Percentiles rank a stretch among this genome's conserved stretches.
Conservation (phyloP, 2,797 vertebrate species). For the Acipenser oxyrinchus region DNA sequence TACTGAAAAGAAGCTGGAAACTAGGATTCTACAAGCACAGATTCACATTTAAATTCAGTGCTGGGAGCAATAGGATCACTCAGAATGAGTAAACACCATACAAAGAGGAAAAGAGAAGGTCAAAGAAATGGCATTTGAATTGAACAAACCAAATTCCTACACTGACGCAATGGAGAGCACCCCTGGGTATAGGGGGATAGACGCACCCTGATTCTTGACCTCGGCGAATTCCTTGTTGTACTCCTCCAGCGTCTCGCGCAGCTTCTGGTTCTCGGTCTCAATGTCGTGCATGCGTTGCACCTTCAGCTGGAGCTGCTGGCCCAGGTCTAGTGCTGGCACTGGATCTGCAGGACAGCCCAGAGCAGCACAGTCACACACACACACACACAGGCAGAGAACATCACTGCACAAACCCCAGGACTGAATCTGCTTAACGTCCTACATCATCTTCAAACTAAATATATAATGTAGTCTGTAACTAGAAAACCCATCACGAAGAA, state of each 20-base stretch:
- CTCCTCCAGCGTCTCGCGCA: slow-evolving; percentile 94
- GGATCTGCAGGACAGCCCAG: slow-evolving; percentile 65
- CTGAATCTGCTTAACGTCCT: not conserved
- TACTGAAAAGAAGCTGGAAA: too few species aligned
- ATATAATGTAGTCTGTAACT: not conserved
- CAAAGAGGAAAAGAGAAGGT: too few species aligned
- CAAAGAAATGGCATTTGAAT: too few species aligned
- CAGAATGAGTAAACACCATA: too few species aligned
- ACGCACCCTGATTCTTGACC: slow-evolving; percentile 96
- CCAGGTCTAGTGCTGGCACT: slow-evolving; percentile 84
- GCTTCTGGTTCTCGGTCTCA: slow-evolving; percentile 97
- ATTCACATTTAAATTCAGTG: too few species aligned
- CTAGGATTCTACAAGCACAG: too few species aligned
- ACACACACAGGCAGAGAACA: not conserved
- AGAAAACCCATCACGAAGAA: not conserved
- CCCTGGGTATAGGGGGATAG: not conserved
- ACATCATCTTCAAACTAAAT: not conserved
- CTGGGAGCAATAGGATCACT: too few species aligned
- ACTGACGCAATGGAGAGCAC: not conserved
- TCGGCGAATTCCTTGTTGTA: slow-evolving; percentile 98
- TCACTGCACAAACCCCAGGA: not conserved
- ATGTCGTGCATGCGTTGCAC: slow-evolving; percentile 96
- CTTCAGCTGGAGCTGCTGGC: slow-evolving; percentile 95
- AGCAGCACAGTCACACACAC: too few species aligned
- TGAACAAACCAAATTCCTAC: too few species aligned